A percentile compares a stretch with the other conserved stretches of the same genome.
These are phyloP conservation scores for Choristoneura fumiferana DNA, from an alignment of 1,140 invertebrate genomes.

Conservation along the genomic window DNA sequence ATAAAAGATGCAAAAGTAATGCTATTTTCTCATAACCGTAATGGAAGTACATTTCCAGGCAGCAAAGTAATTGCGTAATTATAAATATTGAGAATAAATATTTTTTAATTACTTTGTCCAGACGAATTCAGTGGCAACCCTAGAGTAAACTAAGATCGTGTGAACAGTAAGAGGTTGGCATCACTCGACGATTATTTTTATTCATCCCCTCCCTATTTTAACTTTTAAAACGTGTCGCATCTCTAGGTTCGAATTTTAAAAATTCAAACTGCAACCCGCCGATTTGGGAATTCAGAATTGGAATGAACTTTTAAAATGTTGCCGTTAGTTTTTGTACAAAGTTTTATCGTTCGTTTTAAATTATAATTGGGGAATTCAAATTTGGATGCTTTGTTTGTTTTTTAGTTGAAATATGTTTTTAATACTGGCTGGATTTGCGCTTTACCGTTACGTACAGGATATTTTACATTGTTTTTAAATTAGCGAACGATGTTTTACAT, in stretches of 20 bases:
- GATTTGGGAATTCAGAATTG: slow-evolving; percentile 10
- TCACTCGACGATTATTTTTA: slow-evolving; percentile 64
- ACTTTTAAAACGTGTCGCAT: slow-evolving; percentile 15
- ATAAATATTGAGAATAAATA: too few relatives aligned
- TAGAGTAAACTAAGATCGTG: slow-evolving; percentile 35
- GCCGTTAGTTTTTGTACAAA: slow-evolving; percentile 1
- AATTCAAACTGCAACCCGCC: slow-evolving; percentile 9
- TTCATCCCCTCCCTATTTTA: slow-evolving; percentile 32
- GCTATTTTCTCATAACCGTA: too few relatives aligned
- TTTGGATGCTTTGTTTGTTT: slow-evolving; percentile 5
- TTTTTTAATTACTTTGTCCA: not conserved
- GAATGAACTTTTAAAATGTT: slow-evolving; percentile 13
- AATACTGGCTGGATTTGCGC: too few relatives aligned
- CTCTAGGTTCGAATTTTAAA: slow-evolving; percentile 11
- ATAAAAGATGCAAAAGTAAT: too few relatives aligned
- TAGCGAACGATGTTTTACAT: not conserved
- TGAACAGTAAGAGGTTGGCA: slow-evolving; percentile 48
- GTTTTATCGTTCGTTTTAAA: slow-evolving; percentile 1
- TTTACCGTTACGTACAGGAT: too few relatives aligned
- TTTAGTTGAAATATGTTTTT: too few relatives aligned
- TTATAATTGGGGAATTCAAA: slow-evolving; percentile 12
- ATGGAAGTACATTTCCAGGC: too few relatives aligned
- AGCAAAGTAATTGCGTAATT: too few relatives aligned
- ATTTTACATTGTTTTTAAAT: not conserved
- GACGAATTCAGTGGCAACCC: slow-evolving; percentile 33